Conservation (phyloP, 2,888 invertebrate species). For the Dolichomitus sp. region DNA sequence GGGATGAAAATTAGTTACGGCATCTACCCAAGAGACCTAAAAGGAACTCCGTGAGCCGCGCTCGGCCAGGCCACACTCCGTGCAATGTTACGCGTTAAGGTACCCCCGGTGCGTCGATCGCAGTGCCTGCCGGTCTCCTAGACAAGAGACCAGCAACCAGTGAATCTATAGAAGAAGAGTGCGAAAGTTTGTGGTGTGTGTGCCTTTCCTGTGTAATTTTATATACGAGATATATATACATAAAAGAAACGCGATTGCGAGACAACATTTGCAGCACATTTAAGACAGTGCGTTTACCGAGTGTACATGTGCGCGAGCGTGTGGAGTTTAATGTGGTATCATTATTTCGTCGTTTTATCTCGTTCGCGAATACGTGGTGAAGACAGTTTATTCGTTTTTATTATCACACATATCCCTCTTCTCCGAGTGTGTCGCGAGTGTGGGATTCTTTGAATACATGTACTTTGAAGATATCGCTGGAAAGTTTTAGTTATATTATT, state of each 20-base stretch:
- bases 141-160: constrained; percentile 36
- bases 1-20: constrained; percentile 85
- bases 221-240: background rate
- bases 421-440: background rate
- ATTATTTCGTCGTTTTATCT: constrained; percentile 36
- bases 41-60: constrained; percentile 83
- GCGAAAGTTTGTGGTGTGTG: background rate
- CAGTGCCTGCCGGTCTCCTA: constrained; percentile 77
- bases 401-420: constrained; percentile 5
- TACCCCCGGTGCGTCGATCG: constrained; percentile 77
- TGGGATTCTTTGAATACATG: constrained; percentile 1
- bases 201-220: constrained; percentile 24
- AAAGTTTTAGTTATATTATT: background rate
- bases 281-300: constrained; percentile 40
- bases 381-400: constrained; percentile 30
- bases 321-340: constrained; percentile 32
- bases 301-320: constrained; percentile 51
- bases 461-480: constrained; percentile 27
- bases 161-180: constrained; percentile 36
- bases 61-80: constrained; percentile 81
- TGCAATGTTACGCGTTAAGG: constrained; percentile 85
- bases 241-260: constrained; percentile 61
- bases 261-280: constrained; percentile 56
- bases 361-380: constrained; percentile 23
- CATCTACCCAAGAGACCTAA: constrained; percentile 85